Evolutionary conservation across 2,888 invertebrate species (phyloP).

Genomic region (Pammene aurita): DNA sequence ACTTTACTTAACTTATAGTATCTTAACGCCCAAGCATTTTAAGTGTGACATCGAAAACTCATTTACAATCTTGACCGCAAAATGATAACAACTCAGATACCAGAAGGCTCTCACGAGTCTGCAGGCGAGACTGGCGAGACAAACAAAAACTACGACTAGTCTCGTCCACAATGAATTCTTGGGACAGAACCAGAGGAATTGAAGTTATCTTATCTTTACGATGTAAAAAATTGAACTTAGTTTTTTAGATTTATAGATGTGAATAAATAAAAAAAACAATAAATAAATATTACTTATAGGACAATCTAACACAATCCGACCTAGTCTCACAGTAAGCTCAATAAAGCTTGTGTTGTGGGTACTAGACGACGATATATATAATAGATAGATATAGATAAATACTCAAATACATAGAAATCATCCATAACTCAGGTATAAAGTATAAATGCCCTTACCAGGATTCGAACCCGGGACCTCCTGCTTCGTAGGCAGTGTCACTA

Average conservation of each 20-base stretch:
- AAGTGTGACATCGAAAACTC: conserved; percentile 60
- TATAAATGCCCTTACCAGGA: too few species aligned
- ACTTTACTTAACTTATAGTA: conserved; percentile 5
- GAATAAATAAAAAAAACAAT: too few species aligned
- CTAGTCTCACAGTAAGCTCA: too few species aligned
- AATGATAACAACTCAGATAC: conserved; percentile 44
- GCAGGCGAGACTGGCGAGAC: conserved; percentile 19
- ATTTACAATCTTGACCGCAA: conserved; percentile 64
- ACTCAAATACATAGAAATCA: too few species aligned
- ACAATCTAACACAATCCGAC: too few species aligned
- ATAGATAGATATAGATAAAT: too few species aligned
- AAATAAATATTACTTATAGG: too few species aligned
- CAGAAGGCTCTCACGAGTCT: conserved; percentile 26
- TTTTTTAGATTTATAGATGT: neutral
- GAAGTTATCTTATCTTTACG: conserved; percentile 28
- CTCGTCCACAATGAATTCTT: conserved; percentile 13
- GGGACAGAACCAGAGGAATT: conserved; percentile 7
- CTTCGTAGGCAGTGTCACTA: too few species aligned
- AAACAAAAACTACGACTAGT: conserved; percentile 35
- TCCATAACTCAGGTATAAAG: too few species aligned
- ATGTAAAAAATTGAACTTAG: conserved; percentile 10
- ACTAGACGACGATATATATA: too few species aligned
- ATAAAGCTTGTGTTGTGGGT: too few species aligned
- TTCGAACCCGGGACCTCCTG: too few species aligned
- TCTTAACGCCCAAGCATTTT: conserved; percentile 42